Base-by-base conservation (phyloP, 2,888 invertebrate genomes). In the Melitaea athalia region DNA sequence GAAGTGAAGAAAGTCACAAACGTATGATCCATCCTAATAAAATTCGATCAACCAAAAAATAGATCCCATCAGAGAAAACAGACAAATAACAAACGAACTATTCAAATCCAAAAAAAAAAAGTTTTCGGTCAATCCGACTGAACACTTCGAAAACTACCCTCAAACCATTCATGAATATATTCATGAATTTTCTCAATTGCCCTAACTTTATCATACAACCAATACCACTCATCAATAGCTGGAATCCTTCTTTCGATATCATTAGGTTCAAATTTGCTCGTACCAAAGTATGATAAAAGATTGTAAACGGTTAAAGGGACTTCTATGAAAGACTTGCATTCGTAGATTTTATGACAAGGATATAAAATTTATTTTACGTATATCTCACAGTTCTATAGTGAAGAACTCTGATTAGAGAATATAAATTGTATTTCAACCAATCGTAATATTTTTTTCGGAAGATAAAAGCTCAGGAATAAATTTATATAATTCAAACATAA, bases 141-240 rank as follows among this genome's bases (percentile, higher is more conserved):
- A 42, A 43, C 14, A 59, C 59, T 59, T 17, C 59, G n/a, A 42
- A 42, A 59, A 45, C 38, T 59, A 59, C 43, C 33, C 42, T 42
- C 52, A 59, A 45, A 43, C 43, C 42, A 43, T 59, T 59, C 15
- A 52, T 42, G 59, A 59, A 59, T 59, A 59, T 24, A 59, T 42
- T 43, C 12, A 59, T 59, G 42, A 17, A 45, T 52, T 52, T 52
- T 52, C 52, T 24, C 52, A 52, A 52, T 52, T 52, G 52, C 24
- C 24, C 10, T 24, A 24, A 52, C 52, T 52, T 52, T 52, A 52
- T 52, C 17, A 52, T 52, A 52, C 52, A 31, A 8, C 11, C 11
- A 17, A 24, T 17, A 3, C 11, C 4, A 24, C 17, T 24, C 12
- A 31, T 24, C 24, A 5, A 24, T 24, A 5, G 12, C 24, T 11